Conservation (phyloP, 2,797 vertebrate species). For the Oreochromis mossambicus region DNA sequence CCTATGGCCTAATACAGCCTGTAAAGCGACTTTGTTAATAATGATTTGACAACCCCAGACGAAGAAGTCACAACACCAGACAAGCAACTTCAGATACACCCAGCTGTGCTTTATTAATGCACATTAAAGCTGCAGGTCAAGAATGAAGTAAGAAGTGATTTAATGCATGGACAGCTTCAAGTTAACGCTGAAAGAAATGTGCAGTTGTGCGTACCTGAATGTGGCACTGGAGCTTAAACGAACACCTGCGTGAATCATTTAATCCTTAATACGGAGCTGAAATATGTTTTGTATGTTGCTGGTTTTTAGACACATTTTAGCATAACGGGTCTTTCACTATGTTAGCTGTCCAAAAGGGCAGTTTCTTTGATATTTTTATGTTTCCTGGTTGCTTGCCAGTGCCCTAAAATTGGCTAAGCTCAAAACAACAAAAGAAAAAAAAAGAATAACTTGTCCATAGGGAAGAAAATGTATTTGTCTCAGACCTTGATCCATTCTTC, state of each 20-base stretch:
- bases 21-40: not conserved
- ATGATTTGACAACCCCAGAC: not conserved
- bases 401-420: not conserved
- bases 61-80: not conserved
- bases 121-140: not conserved
- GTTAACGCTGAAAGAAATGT: constrained; percentile 23
- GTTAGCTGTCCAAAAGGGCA: not conserved
- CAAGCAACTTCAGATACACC: not conserved
- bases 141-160: not conserved
- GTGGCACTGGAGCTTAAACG: not conserved
- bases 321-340: not conserved
- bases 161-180: not conserved
- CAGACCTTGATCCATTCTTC: not conserved
- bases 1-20: not conserved
- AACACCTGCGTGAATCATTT: not conserved
- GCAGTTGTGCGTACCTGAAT: not conserved
- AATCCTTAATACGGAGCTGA: not conserved
- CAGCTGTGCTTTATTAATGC: not conserved
- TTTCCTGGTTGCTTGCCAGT: not conserved
- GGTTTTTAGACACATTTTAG: not conserved
- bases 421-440: not conserved
- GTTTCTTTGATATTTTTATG: not conserved
- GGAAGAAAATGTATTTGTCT: not conserved
- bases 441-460: not conserved
- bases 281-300: not conserved